A percentile compares a stretch with the other conserved stretches of the same genome.
Evolutionary conservation across 2,113 vertebrate species (phyloP).

Genomic region (Charina bottae): DNA sequence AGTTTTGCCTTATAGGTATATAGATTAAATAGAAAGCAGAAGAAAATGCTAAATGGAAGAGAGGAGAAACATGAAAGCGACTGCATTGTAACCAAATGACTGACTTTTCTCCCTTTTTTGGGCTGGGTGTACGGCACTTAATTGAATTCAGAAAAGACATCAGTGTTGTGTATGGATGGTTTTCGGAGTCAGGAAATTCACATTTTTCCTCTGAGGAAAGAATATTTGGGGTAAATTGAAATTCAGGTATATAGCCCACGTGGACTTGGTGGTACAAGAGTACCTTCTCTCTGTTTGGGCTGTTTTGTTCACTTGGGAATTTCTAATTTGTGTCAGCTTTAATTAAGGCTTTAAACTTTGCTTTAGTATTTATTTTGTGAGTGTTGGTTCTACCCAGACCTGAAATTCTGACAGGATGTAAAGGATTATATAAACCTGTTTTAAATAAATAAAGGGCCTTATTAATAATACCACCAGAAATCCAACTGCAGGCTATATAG

Average conservation of each 20-base stretch:
- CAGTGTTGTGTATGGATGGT: not conserved
- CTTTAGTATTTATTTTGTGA: not conserved
- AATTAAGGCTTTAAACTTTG: not conserved
- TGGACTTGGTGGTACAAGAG: not conserved
- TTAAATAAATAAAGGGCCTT: not conserved
- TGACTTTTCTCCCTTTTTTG: not conserved
- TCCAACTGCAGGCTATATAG: not conserved
- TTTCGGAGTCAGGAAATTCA: not conserved
- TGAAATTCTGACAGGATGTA: not conserved
- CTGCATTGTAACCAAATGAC: not conserved
- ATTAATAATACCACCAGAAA: not conserved
- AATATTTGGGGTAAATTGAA: not conserved
- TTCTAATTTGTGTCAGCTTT: not conserved
- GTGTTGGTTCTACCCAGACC: not conserved
- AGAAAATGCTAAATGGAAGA: constrained; percentile 3
- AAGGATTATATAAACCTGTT: not conserved
- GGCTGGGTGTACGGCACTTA: not conserved
- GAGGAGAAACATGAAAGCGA: not conserved
- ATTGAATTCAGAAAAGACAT: not conserved
- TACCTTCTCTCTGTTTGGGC: not conserved
- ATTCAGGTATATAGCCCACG: not conserved
- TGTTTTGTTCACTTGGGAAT: not conserved
- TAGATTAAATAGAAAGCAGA: constrained; percentile 4
- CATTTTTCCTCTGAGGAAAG: not conserved
- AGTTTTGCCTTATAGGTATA: not conserved